Conservation (phyloP, 1,140 invertebrate species). For the Maconellicoccus hirsutus region DNA sequence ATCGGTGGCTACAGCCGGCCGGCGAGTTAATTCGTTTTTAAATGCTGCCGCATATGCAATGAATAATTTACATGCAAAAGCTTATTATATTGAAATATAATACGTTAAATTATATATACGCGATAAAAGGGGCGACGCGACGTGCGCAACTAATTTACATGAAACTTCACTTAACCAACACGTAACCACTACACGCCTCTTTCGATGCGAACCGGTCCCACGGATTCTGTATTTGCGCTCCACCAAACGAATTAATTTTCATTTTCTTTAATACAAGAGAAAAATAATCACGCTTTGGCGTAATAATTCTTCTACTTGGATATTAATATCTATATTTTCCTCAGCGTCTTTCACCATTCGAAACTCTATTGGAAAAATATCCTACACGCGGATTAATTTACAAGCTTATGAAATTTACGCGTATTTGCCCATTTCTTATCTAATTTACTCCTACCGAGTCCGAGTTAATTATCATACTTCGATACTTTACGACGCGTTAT, state of each 20-base stretch:
- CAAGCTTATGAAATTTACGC: too few species aligned
- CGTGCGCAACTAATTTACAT: neutral
- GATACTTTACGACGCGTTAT: neutral
- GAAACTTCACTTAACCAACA: neutral
- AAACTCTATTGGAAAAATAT: too few species aligned
- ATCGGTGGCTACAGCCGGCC: neutral
- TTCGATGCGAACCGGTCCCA: neutral
- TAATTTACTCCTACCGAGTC: too few species aligned
- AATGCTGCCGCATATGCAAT: neutral
- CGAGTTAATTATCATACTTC: neutral
- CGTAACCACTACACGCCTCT: neutral
- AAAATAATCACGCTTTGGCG: too few species aligned
- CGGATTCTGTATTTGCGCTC: too few species aligned
- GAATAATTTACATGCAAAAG: neutral
- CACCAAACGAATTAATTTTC: too few species aligned
- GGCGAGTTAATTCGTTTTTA: neutral
- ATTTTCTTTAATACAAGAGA: too few species aligned
- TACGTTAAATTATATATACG: neutral
- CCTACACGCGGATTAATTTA: too few species aligned
- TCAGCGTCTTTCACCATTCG: too few species aligned
- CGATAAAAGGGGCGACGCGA: neutral
- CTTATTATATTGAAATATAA: slow-evolving; percentile 6
- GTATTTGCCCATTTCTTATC: too few species aligned
- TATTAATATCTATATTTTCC: too few species aligned
- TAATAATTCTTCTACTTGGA: too few species aligned